These are phyloP conservation scores for Calvadosia cruxmelitensis DNA, from an alignment of 30 jellyfish, hydroid and myxozoan genomes.

Conservation along the genomic window DNA sequence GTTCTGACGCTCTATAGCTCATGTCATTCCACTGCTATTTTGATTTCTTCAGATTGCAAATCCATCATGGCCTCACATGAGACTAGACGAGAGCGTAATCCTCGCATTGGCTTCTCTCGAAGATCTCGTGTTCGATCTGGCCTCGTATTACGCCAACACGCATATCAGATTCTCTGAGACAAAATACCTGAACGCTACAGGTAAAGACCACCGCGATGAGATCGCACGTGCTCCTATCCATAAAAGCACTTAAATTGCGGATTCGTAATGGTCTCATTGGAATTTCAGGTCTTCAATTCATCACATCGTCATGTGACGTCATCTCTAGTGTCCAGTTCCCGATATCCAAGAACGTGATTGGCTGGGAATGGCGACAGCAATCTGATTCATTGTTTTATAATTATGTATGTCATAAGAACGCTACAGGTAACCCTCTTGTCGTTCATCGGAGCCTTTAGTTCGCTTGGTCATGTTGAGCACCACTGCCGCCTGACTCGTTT, in stretches of 20 bases:
- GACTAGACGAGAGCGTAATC: slow-evolving; percentile 29
- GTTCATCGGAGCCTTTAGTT: no score
- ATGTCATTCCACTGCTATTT: background rate
- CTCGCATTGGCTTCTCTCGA: slow-evolving; percentile 33
- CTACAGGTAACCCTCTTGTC: slow-evolving; percentile 23
- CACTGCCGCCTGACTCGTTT: no score
- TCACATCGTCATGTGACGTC: slow-evolving; percentile 39
- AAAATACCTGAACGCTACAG: slow-evolving; percentile 25
- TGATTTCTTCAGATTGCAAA: background rate
- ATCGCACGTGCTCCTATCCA: background rate
- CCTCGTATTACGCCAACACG: slow-evolving; percentile 33
- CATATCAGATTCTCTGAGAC: slow-evolving; percentile 4
- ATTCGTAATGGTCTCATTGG: no score
- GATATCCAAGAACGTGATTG: background rate
- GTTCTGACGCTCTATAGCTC: background rate
- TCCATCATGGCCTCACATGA: background rate
- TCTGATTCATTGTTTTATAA: slow-evolving; percentile 14
- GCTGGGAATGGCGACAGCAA: slow-evolving; percentile 13
- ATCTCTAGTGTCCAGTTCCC: slow-evolving; percentile 31
- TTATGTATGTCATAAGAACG: slow-evolving; percentile 21
- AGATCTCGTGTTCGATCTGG: slow-evolving; percentile 36
- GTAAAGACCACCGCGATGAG: slow-evolving; percentile 2
- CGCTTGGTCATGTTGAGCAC: no score
- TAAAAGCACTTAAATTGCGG: no score
- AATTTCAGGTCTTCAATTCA: slow-evolving; percentile 30